Evolutionary conservation across 2,888 invertebrate genomes (phyloP), one percentile per base, ranked within the genome.

Genomic region (Drosophila lacicola): DNA sequence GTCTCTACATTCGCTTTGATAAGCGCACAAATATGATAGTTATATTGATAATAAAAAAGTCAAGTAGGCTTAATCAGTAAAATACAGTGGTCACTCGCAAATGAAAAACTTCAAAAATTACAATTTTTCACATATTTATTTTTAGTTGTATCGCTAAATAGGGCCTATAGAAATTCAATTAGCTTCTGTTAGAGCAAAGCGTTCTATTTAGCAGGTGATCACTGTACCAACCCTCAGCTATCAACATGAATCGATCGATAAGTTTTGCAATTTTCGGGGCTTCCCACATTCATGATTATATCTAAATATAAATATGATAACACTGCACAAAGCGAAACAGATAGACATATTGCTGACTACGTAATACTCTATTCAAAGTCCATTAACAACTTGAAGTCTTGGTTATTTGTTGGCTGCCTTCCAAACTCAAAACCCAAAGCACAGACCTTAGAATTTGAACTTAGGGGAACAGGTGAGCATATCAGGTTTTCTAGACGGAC

Each of bases 31-130:
- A n/a, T 21, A 1, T n/a, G 50, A 68, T 47, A 37, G 9, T n/a
- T n/a, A 4, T 13, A 21, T 51, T 42, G 56, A 64, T 47, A 61
- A 41, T 25, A 29, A 25, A 10, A 34, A 33, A 21, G 1, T 47
- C 6, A 1, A 36, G 6, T 9, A 1, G 55, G 13, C n/a, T 34
- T 4, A 36, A 13, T 1, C 9, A 5, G 11, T 11, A 1, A 54
- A 17, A 2, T 41, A 53, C 53, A 53, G 53, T 53, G 0, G 1
- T 19, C 29, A 2, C 29, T 39, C 50, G 14, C 6, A 11, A 41
- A 4, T 10, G 39, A 2, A 8, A 19, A n/a, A 1, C 8, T 39
- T n/a, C 3, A 21, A 10, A 14, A 25, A n/a, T 19, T 19, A 11
- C 14, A 46, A 14, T 11, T 25, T 19, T 44, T 8, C 25, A 25